Evolutionary conservation across 2,113 vertebrate genomes (phyloP).

Genomic region (Poeciliopsis prolifica): DNA sequence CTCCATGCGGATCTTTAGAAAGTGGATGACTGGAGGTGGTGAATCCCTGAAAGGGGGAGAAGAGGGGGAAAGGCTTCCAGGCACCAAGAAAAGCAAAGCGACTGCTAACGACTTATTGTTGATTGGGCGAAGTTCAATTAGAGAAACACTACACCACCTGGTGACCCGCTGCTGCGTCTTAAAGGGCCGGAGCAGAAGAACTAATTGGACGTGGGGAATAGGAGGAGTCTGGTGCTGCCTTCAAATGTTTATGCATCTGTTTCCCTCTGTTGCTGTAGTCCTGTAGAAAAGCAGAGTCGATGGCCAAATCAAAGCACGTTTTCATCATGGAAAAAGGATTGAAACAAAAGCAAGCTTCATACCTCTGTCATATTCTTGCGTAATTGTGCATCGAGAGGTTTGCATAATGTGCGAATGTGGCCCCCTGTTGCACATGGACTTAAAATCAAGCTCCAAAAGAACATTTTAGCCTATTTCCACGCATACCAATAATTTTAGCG

Average conservation of each 20-base stretch:
- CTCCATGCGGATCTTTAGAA: conserved; percentile 78
- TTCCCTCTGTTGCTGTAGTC: conserved; percentile 73
- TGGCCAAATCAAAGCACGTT: conserved; percentile 53
- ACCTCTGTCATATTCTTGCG: conserved; percentile 45
- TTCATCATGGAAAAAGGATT: conserved; percentile 42
- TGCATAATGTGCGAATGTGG: conserved; percentile 29
- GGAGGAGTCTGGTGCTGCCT: conserved; percentile 82
- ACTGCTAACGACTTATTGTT: conserved; percentile 85
- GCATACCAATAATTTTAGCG: conserved; percentile 12
- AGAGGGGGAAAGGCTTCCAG: conserved; percentile 45
- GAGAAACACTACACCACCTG: conserved; percentile 81
- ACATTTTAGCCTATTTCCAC: conserved; percentile 1
- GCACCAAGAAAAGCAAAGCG: conserved; percentile 68
- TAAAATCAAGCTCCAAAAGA: conserved; percentile 20
- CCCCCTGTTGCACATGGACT: conserved; percentile 3
- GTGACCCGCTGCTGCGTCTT: conserved; percentile 85
- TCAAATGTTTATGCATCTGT: conserved; percentile 78
- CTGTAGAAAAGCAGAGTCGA: conserved; percentile 64
- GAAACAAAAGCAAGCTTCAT: conserved; percentile 25
- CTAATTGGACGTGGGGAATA: conserved; percentile 83
- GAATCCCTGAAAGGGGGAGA: conserved; percentile 65
- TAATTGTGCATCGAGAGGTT: conserved; percentile 61
- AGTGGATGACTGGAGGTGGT: conserved; percentile 67
- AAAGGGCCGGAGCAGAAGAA: conserved; percentile 84
- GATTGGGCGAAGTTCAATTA: conserved; percentile 87